Evolutionary conservation across 2,888 invertebrate species (phyloP).

Genomic region (Xanthia togata): DNA sequence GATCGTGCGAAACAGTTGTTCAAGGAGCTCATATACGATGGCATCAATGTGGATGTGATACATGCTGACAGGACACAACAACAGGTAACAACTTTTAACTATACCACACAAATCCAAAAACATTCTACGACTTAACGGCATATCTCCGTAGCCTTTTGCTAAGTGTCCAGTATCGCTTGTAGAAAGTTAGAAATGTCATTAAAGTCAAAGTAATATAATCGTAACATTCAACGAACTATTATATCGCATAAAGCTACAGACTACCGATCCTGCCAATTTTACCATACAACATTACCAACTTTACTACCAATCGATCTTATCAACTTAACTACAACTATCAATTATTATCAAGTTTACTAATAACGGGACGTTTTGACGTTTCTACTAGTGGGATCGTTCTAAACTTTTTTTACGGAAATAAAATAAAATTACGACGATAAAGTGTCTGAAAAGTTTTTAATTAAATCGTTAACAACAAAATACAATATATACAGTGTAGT

Average conservation of each 20-base stretch:
- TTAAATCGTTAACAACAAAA: no score
- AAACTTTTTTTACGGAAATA: no score
- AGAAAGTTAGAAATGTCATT: no score
- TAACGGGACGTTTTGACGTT: no score
- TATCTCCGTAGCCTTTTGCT: neutral
- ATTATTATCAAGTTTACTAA: neutral
- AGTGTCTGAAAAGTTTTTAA: no score
- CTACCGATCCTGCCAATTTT: neutral
- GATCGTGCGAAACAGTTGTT: slow-evolving; percentile 98
- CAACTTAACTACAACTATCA: no score
- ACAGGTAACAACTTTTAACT: slow-evolving; percentile 89
- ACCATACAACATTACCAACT: neutral
- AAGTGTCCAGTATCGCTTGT: neutral
- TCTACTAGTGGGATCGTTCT: no score
- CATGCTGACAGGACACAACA: slow-evolving; percentile 97
- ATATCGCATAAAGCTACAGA: no score
- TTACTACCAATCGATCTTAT: neutral
- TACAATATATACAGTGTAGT: no score
- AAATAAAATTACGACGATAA: no score
- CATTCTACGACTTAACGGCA: neutral
- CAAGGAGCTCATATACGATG: slow-evolving; percentile 97
- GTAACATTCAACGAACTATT: neutral
- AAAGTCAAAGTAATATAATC: neutral
- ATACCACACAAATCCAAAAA: neutral
- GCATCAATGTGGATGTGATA: slow-evolving; percentile 97